Evolutionary conservation across 1,140 invertebrate genomes (phyloP).

Genomic region (Apis florea): DNA sequence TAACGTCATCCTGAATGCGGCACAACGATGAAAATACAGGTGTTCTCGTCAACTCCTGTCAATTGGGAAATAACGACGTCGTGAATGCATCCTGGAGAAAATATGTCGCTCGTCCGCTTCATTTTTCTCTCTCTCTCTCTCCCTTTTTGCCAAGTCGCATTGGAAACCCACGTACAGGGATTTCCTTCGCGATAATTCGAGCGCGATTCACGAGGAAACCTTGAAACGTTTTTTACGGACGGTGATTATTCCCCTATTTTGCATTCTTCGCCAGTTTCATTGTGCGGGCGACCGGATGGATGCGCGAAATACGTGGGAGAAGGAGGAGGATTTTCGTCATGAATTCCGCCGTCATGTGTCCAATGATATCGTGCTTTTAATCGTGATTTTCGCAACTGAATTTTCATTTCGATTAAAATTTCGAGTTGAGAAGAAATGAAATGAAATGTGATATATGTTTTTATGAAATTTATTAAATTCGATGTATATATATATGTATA

Average conservation of each 20-base stretch:
- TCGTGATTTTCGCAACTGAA: too few species aligned
- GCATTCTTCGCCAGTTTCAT: not conserved
- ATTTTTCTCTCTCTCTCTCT: not conserved
- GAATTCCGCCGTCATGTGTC: too few species aligned
- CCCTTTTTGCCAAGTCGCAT: not conserved
- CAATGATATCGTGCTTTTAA: not conserved
- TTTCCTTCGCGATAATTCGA: slow-evolving; percentile 20
- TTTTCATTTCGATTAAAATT: too few species aligned
- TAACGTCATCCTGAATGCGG: slow-evolving; percentile 14
- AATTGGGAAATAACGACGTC: slow-evolving; percentile 55
- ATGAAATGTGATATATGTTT: too few species aligned
- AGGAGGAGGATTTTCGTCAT: not conserved
- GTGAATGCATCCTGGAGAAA: slow-evolving; percentile 14
- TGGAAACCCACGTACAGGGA: not conserved
- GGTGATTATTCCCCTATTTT: slow-evolving; percentile 6
- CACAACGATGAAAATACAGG: slow-evolving; percentile 48
- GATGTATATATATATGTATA: too few species aligned
- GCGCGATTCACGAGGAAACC: slow-evolving; percentile 13
- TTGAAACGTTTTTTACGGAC: not conserved
- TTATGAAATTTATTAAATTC: too few species aligned
- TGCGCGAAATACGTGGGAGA: not conserved
- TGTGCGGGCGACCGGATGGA: not conserved
- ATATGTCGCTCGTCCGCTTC: not conserved
- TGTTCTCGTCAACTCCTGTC: slow-evolving; percentile 49
- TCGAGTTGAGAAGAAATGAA: too few species aligned